A percentile compares a stretch with the other conserved stretches of the same genome.
These are phyloP conservation scores for Tyria jacobaeae DNA, from an alignment of 2,888 invertebrate genomes.

Conservation along the genomic window DNA sequence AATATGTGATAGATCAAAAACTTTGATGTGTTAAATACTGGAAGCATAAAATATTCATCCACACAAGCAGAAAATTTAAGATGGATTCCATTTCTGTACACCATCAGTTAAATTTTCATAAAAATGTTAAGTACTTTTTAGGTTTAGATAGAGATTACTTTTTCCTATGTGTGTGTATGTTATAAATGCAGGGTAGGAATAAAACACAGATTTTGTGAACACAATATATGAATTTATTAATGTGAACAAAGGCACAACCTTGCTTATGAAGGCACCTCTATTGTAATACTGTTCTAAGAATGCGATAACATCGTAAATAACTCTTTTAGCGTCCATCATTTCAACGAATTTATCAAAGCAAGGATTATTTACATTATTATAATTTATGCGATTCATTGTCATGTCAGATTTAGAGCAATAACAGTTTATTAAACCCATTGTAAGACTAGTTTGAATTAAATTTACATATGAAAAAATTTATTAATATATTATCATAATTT, in stretches of 20 bases:
- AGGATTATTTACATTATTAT: constrained; percentile 78
- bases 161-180: no score
- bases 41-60: no score
- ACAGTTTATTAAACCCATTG: constrained; percentile 63
- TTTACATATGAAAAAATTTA: constrained; percentile 57
- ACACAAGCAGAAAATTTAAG: no score
- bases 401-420: constrained; percentile 67
- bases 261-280: constrained; percentile 75
- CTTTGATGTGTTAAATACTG: no score
- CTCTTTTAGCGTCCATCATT: constrained; percentile 71
- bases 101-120: no score
- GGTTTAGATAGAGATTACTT: no score
- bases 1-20: no score
- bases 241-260: constrained; percentile 80
- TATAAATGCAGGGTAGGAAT: neutral
- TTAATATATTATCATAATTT: constrained; percentile 67
- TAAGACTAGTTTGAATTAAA: constrained; percentile 50
- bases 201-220: constrained; percentile 67
- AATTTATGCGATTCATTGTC: constrained; percentile 55
- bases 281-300: constrained; percentile 67
- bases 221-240: constrained; percentile 79
- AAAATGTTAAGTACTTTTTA: no score
- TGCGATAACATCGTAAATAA: constrained; percentile 74
- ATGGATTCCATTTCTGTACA: no score
- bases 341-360: constrained; percentile 66